phyloP scores from a whole-genome alignment of 2,113 vertebrate species.

The Ia io region DNA sequence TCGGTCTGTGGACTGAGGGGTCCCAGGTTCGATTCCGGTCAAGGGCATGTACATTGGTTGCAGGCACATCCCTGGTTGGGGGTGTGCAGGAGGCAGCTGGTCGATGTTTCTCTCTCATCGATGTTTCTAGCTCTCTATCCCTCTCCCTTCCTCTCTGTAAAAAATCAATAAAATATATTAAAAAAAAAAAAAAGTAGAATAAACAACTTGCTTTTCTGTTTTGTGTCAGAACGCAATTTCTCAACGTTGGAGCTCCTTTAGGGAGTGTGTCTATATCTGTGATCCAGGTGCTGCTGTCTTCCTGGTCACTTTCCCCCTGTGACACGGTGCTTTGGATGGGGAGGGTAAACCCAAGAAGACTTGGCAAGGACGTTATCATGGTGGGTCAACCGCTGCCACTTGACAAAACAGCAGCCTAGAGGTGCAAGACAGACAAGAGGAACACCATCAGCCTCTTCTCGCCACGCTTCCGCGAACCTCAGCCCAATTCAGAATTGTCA shows the following conservation, averaged over 20 bases:
- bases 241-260: background rate
- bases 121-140: no score
- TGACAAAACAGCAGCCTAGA: background rate
- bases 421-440: background rate
- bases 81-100: no score
- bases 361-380: background rate
- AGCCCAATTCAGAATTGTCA: background rate
- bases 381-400: background rate
- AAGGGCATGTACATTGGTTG: no score
- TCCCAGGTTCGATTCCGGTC: no score
- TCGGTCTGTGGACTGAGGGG: no score
- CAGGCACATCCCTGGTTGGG: no score
- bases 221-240: background rate
- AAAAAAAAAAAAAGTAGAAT: background rate
- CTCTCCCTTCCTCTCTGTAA: no score
- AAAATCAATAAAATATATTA: no score
- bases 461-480: rapidly evolving
- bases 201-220: background rate
- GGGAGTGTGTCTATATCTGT: background rate
- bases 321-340: background rate
- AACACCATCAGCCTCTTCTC: background rate
- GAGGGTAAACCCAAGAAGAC: background rate
- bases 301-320: background rate
- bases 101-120: no score
- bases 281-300: background rate